phyloP scores from a whole-genome alignment of 35 echinoderm and acorn worm genomes.

The Hemicentrotus pulcherrimus region DNA sequence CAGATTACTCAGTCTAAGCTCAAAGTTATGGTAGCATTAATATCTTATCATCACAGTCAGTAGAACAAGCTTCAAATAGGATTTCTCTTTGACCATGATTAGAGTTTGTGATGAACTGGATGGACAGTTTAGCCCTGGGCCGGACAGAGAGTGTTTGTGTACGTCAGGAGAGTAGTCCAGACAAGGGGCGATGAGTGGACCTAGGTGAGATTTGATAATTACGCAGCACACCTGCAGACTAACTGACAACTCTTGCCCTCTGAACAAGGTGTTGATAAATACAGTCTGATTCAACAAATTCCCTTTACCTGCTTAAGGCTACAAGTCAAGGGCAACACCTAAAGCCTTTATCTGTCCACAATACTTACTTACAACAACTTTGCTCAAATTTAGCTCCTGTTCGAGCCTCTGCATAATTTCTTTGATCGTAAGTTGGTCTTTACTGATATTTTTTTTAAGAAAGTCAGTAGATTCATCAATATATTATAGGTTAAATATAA shows the following conservation, averaged over 20 bases:
- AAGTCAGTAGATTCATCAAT: too few species aligned
- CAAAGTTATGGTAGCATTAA: neutral
- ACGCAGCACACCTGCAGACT: neutral
- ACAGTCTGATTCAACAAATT: constrained; percentile 13
- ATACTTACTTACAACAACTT: neutral
- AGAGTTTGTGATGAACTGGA: neutral
- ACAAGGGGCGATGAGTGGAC: neutral
- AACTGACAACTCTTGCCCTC: neutral
- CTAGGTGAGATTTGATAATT: neutral
- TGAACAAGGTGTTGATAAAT: constrained; percentile 3
- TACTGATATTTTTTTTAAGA: too few species aligned
- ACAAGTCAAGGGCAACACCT: neutral
- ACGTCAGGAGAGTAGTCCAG: neutral
- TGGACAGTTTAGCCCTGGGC: neutral
- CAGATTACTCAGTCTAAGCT: neutral
- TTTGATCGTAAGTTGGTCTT: too few species aligned
- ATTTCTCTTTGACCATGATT: neutral
- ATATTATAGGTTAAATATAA: too few species aligned
- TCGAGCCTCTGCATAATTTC: neutral
- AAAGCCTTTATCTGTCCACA: neutral
- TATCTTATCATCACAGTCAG: neutral
- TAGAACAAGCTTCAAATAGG: neutral
- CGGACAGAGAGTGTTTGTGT: neutral
- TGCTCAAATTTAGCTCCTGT: neutral
- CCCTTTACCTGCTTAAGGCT: neutral